A percentile compares a stretch with the other conserved stretches of the same genome.
Conservation (phyloP, 2,888 invertebrate species). For the Chrysolina americana region DNA sequence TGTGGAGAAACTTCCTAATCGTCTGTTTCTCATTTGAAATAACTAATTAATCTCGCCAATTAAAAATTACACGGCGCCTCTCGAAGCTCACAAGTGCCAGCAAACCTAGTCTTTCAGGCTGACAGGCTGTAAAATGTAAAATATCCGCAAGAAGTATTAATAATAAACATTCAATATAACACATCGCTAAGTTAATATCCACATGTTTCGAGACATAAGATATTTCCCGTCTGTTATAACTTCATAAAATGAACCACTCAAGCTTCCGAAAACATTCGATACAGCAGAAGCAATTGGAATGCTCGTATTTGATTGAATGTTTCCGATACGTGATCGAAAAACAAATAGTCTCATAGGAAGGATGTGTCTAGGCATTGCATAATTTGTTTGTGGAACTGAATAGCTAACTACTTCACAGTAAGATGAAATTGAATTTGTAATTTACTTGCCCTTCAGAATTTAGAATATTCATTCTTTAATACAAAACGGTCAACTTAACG, state of each 20-base stretch:
- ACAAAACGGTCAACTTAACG: background rate
- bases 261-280: constrained; percentile 25
- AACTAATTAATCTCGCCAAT: constrained; percentile 21
- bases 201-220: constrained; percentile 2
- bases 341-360: constrained; percentile 25
- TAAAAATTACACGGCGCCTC: constrained; percentile 5
- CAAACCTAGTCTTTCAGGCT: constrained; percentile 4
- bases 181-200: background rate
- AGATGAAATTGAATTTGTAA: constrained; percentile 1
- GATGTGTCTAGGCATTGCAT: constrained; percentile 24
- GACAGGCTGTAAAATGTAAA: background rate
- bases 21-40: background rate
- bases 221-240: background rate
- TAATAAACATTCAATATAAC: background rate
- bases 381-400: constrained; percentile 8
- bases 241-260: constrained; percentile 25
- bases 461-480: background rate
- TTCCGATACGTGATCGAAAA: constrained; percentile 35
- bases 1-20: constrained; percentile 2
- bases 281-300: constrained; percentile 23
- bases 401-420: background rate
- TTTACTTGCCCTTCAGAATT: no score
- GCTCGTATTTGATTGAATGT: constrained; percentile 22
- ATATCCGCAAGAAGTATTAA: constrained; percentile 14
- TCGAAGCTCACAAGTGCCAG: background rate